Percentiles rank a stretch among this genome's conserved stretches.
phyloP scores from a whole-genome alignment of 53 echinoderm and acorn worm species.

The Holothuria leucospilota region DNA sequence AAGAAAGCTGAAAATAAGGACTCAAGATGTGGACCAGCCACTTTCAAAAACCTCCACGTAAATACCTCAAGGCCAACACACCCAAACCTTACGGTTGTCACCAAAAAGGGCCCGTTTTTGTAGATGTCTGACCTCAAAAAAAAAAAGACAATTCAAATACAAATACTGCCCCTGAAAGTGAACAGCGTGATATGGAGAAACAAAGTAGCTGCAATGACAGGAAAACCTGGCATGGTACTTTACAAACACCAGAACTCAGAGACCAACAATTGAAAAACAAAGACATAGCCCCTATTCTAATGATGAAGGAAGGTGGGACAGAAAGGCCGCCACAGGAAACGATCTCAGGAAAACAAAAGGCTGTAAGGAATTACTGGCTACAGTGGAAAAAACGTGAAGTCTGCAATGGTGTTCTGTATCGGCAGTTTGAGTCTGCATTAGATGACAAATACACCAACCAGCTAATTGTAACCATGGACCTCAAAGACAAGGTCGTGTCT shows the following conservation, averaged over 20 bases:
- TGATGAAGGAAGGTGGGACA: no score
- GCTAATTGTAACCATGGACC: background rate
- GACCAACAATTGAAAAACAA: background rate
- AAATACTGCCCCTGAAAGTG: background rate
- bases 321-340: background rate
- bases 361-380: constrained; percentile 20
- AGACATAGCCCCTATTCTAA: no score
- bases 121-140: no score
- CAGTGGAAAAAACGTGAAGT: background rate
- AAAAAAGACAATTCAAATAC: background rate
- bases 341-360: background rate
- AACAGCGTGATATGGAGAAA: background rate
- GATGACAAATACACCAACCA: background rate
- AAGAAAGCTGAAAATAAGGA: background rate
- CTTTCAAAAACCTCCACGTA: background rate
- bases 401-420: background rate
- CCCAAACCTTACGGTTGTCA: background rate
- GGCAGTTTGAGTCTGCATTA: background rate
- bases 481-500: background rate
- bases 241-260: background rate
- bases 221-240: background rate
- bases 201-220: background rate
- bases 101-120: background rate
- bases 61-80: background rate
- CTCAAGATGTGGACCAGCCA: background rate